A percentile compares a stretch with the other conserved stretches of the same genome.
Conservation (phyloP, 2,888 invertebrate species). For the Cylindroiulus punctatus region DNA sequence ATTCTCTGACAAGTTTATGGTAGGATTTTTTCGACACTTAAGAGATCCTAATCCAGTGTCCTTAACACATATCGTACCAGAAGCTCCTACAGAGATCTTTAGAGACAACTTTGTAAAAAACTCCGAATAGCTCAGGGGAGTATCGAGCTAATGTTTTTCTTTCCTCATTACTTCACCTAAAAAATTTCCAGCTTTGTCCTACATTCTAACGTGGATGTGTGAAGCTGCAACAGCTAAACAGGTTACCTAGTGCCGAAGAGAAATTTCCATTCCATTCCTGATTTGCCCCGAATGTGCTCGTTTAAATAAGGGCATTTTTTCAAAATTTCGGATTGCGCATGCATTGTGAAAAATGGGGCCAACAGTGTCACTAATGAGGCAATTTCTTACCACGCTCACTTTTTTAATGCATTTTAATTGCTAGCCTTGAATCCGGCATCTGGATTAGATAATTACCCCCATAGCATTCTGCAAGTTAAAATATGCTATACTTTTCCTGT, state of each 20-base stretch:
- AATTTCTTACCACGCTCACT: not conserved
- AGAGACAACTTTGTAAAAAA: not conserved
- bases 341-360: not conserved
- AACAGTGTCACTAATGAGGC: not conserved
- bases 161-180: not conserved
- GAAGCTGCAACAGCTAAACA: not conserved
- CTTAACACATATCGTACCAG: not conserved
- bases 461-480: not conserved
- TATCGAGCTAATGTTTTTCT: not conserved
- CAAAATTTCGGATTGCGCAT: not conserved
- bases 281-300: not conserved
- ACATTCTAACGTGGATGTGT: not conserved
- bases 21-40: not conserved
- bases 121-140: not conserved
- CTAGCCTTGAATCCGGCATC: not conserved
- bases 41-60: not conserved
- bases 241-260: not conserved
- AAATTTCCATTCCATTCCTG: not conserved
- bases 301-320: constrained; percentile 1
- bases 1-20: not conserved
- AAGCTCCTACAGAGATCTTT: not conserved
- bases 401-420: not conserved
- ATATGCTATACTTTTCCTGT: too few relatives aligned
- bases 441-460: not conserved
- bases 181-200: not conserved